Evolutionary conservation across 2,113 vertebrate species (phyloP).

Genomic region (Hemibagrus wyckioides): DNA sequence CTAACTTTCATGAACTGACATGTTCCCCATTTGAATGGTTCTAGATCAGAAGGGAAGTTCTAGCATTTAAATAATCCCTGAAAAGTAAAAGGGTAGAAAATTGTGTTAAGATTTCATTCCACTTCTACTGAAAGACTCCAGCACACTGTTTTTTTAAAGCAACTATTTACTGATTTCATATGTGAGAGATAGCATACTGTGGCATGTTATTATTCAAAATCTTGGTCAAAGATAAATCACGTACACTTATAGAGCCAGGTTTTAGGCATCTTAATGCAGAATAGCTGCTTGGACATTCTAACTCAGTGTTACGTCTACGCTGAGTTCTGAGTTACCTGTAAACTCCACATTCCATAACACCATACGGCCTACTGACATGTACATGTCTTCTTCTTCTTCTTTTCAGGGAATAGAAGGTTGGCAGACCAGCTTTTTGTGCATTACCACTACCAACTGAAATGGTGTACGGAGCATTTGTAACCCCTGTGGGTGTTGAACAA

Average conservation of each 20-base stretch:
- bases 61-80: not conserved
- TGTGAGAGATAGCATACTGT: not conserved
- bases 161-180: not conserved
- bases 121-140: not conserved
- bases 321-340: not conserved
- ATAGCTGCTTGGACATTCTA: not conserved
- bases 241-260: not conserved
- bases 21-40: not conserved
- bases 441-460: too few relatives aligned
- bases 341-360: not conserved
- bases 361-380: not conserved
- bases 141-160: not conserved
- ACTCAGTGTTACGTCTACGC: not conserved
- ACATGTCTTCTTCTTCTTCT: too few relatives aligned
- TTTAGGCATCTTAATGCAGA: not conserved
- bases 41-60: not conserved
- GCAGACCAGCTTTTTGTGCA: too few relatives aligned
- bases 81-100: not conserved
- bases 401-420: too few relatives aligned
- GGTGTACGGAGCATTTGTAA: too few relatives aligned
- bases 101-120: not conserved
- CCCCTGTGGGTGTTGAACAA: too few relatives aligned
- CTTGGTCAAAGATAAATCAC: not conserved
- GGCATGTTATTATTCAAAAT: not conserved
- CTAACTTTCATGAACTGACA: not conserved